These are phyloP conservation scores for Lycopodina hypogea DNA, from an alignment of 37 sponge, comb jelly and placozoan species.

Conservation along the genomic window DNA sequence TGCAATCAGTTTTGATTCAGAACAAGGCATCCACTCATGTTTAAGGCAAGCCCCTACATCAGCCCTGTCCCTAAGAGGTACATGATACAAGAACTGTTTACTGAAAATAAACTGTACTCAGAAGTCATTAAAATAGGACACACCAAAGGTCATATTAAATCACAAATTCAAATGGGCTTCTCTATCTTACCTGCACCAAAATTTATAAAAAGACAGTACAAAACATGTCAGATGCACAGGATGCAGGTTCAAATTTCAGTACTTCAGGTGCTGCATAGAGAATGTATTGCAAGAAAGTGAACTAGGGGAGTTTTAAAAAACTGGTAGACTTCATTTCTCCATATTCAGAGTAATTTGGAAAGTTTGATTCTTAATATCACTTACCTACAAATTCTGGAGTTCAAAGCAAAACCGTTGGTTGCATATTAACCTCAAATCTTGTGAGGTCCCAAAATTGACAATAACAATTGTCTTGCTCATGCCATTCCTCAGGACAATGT, in stretches of 20 bases:
- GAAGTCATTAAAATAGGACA: background rate
- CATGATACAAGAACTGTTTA: background rate
- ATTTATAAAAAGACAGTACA: too few species aligned
- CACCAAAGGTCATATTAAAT: background rate
- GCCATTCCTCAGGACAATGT: constrained; percentile 68
- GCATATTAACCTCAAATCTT: constrained; percentile 30
- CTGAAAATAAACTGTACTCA: background rate
- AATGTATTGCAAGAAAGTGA: background rate
- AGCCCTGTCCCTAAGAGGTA: background rate
- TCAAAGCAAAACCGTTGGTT: constrained; percentile 58
- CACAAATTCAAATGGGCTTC: too few species aligned
- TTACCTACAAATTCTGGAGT: constrained; percentile 91
- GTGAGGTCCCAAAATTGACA: constrained; percentile 83
- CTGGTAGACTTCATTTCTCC: background rate
- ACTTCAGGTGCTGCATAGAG: constrained; percentile 81
- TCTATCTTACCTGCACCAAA: too few species aligned
- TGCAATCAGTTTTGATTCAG: background rate
- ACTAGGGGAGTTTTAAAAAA: background rate
- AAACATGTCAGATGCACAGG: constrained; percentile 82
- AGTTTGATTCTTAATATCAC: background rate
- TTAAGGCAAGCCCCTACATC: background rate
- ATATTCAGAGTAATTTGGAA: background rate
- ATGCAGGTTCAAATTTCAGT: constrained; percentile 70
- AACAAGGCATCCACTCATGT: background rate
- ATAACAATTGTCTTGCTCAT: constrained; percentile 47